Evolutionary conservation across 2,888 invertebrate genomes (phyloP), one percentile per base, ranked within the genome.

Genomic region (Limnephilus marmoratus): DNA sequence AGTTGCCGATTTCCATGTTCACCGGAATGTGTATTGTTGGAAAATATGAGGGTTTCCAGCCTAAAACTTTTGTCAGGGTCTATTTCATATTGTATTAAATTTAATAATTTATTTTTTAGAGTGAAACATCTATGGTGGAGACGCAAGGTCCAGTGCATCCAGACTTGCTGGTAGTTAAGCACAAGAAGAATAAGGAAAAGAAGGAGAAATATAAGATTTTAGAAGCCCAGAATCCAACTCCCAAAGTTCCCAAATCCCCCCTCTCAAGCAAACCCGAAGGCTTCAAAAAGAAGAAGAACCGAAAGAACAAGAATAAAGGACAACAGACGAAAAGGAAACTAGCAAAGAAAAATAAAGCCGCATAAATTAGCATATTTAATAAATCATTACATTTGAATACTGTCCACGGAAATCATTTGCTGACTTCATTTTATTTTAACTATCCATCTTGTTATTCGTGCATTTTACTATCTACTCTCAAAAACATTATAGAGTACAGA

Each of bases 161-260:
- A n/a, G 90, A 91, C 86, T 81, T 91, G 81, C 29, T 92, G 81
- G 68, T 31, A 88, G 45, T 34, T 68, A 92, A 92, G 68, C 92
- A 88, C 41, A 92, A 90, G 34, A 92, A 86, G 94, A 92, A 91
- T 94, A 95, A 94, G 94, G 94, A 93, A 94, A 94, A 94, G 94
- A 94, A 11, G 94, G 94, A 53, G 29, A 92, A 93, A 91, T 91
- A 86, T 88, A 93, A 93, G 81, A 91, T 34, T 12, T 45, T 68
- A 68, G 93, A 41, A 91, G 83, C n/a, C 24, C 81, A 90, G 13
- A 86, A 92, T 49, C 81, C 89, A 68, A 90, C 80, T 90, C 37
- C 41, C 3, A 87, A 87, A 29, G 45, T 53, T 18, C 87, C 87
- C 24, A 88, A 88, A 80, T 68, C 88, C 11, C 29, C 68, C 12